Evolutionary conservation across 2,113 vertebrate genomes (phyloP), one percentile per base, ranked within the genome.

Genomic region (Panthera tigris): DNA sequence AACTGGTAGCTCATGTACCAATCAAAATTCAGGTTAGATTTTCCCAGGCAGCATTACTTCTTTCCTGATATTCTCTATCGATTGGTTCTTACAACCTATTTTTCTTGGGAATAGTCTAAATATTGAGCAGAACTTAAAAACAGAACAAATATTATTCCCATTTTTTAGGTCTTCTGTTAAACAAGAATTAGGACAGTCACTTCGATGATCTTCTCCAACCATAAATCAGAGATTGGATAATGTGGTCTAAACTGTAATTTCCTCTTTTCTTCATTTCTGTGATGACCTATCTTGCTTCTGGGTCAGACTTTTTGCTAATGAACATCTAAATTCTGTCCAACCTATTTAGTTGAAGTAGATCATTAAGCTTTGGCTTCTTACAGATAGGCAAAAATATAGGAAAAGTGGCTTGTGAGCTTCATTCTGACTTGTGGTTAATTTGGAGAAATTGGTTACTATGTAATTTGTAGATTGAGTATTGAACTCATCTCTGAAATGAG

Each of bases 401-500:
- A 85, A 95, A 96, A 73, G 66, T 87, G 33, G 50, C 57, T 68
- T 68, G 12, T 74, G 41, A 81, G 45, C 33, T 95, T 69, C 52
- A 48, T 48, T 94, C 65, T 80, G 63, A 69, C 78, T 5, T 90
- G 52, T 66, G 73, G 63, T 84, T 55, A 52, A 68, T 25, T 78
- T 89, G 55, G 79, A 97, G 95, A 95, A 39, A 41, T 71, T 94
- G 73, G 91, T 81, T 39, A 91, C 45, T 74, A 68, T 0, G 81
- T 89, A 13, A 57, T 80, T 91, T 89, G 82, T 92, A 95, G 96
- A 78, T 6, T 81, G 78, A 79, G 71, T 85, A 92, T 68, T 96
- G 95, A 98, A 97, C 93, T 97, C 93, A 80, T 96, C 97, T 97
- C 95, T 97, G 91, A 95, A 97, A 96, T 91, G 63, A 52, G 5